Conservation (phyloP, 2,888 invertebrate species). For the Gryllus longicercus region DNA sequence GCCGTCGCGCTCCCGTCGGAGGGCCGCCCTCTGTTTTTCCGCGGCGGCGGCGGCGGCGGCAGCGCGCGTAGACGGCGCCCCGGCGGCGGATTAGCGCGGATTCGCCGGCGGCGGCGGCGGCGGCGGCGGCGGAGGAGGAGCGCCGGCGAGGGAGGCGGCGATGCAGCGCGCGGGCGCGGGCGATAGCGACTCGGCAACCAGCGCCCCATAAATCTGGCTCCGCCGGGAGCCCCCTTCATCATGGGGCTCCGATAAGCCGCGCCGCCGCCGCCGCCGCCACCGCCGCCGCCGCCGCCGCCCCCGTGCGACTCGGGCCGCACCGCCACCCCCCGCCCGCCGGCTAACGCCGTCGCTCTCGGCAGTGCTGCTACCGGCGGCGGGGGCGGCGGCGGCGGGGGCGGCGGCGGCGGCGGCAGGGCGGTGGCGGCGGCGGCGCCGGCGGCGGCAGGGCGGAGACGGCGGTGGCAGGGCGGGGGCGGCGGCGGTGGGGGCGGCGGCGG, state of each 20-base stretch:
- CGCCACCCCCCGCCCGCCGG: neutral
- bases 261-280: slow-evolving; percentile 21
- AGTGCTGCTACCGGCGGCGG: neutral
- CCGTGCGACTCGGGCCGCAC: neutral
- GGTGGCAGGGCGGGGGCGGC: neutral
- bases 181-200: slow-evolving; percentile 21
- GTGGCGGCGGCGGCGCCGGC: neutral
- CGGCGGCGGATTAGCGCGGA: too few relatives aligned
- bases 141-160: neutral
- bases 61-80: too few relatives aligned
- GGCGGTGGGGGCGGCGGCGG: neutral
- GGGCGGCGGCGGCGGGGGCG: neutral
- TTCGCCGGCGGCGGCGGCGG: too few relatives aligned
- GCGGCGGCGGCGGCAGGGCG: neutral
- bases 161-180: neutral
- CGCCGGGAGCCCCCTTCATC: slow-evolving; percentile 25
- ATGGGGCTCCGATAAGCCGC: slow-evolving; percentile 28
- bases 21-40: too few relatives aligned
- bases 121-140: neutral
- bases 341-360: neutral
- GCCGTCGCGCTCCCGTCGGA: too few relatives aligned
- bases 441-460: too few relatives aligned
- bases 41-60: too few relatives aligned
- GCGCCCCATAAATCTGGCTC: slow-evolving; percentile 30
- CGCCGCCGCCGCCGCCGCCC: neutral